Percentiles rank a stretch among this genome's conserved stretches.
Conservation (phyloP, 2,888 invertebrate species). For the Therioaphis trifolii region DNA sequence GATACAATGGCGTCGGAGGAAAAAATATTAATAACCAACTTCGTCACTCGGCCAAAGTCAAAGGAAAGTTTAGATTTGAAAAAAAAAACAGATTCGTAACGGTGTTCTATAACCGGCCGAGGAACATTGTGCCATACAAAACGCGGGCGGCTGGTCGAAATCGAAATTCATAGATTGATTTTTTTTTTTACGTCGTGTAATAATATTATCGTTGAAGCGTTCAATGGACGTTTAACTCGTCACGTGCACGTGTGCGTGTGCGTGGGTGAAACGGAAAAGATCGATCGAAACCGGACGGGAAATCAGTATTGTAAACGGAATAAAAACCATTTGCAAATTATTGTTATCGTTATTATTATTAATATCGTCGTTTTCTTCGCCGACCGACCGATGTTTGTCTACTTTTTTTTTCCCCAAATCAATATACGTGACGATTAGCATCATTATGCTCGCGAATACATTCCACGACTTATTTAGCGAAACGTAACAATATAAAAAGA, state of each 20-base stretch:
- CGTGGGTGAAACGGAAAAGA: not conserved
- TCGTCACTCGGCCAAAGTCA: not conserved
- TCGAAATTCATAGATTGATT: not conserved
- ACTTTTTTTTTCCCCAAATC: not conserved
- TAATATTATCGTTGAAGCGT: no score
- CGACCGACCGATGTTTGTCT: not conserved
- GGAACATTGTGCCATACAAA: not conserved
- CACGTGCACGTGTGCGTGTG: not conserved
- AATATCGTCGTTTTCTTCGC: not conserved
- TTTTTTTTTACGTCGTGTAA: no score
- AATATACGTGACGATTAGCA: not conserved
- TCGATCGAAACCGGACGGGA: not conserved
- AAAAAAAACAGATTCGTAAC: slow-evolving; percentile 4
- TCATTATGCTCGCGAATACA: not conserved
- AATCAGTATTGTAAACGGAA: not conserved
- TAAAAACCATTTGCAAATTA: slow-evolving; percentile 1
- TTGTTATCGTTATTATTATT: not conserved
- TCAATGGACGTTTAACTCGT: no score
- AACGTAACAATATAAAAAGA: not conserved
- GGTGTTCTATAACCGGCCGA: not conserved
- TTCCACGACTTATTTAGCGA: not conserved
- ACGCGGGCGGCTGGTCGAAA: not conserved
- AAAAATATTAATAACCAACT: slow-evolving; percentile 5
- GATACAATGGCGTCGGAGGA: not conserved
- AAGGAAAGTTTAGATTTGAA: slow-evolving; percentile 18